A percentile compares a stretch with the other conserved stretches of the same genome.
These are phyloP conservation scores for Agapetus fuscipes DNA, from an alignment of 2,888 invertebrate genomes.

Conservation along the genomic window DNA sequence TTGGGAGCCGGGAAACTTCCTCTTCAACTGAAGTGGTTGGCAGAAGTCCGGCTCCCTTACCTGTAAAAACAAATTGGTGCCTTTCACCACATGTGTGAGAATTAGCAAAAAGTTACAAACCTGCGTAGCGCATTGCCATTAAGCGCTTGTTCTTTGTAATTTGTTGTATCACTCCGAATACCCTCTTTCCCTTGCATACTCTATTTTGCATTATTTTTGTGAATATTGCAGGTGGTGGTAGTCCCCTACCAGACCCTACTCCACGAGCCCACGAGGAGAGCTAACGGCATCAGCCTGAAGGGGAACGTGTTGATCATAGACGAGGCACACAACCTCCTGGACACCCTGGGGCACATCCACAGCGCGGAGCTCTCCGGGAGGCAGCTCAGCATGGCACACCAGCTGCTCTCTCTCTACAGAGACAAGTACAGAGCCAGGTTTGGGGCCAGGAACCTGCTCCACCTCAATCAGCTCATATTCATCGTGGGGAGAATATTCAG, in stretches of 20 bases:
- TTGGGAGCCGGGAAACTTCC: no score
- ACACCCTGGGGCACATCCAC: constrained; percentile 81
- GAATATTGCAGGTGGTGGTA: constrained; percentile 47
- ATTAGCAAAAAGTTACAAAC: no score
- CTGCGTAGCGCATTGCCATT: no score
- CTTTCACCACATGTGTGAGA: no score
- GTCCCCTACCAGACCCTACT: constrained; percentile 72
- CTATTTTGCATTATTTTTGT: no score
- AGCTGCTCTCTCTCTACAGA: constrained; percentile 61
- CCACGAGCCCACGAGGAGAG: constrained; percentile 65
- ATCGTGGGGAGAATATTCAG: constrained; percentile 58
- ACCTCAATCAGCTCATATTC: constrained; percentile 73
- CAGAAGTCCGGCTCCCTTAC: no score
- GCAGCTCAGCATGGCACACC: constrained; percentile 55
- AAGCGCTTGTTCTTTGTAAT: no score
- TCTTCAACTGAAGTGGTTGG: no score
- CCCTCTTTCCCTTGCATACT: no score
- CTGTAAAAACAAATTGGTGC: no score
- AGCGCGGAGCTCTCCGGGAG: constrained; percentile 60
- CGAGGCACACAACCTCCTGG: constrained; percentile 93
- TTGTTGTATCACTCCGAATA: no score
- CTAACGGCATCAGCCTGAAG: constrained; percentile 54
- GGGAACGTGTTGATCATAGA: constrained; percentile 81
- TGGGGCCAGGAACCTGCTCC: constrained; percentile 68
- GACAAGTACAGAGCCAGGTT: constrained; percentile 63